These are phyloP conservation scores for Hiodon tergisus DNA, from an alignment of 2,113 vertebrate genomes.

Conservation along the genomic window DNA sequence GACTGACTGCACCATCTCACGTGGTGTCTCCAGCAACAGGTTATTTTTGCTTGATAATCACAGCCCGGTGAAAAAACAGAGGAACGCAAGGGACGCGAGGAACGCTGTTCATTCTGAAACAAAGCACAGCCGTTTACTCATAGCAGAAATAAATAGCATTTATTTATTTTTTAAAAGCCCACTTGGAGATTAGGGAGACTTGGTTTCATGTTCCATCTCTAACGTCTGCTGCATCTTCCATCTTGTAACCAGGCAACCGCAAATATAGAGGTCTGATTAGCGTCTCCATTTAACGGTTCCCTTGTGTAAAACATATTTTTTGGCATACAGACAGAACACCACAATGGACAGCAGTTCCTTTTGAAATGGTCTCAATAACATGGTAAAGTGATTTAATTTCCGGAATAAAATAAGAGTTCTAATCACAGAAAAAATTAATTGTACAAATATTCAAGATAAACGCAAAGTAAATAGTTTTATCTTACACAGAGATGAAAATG, in stretches of 20 bases:
- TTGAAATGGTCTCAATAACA: background rate
- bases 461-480: background rate
- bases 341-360: background rate
- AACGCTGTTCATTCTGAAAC: background rate
- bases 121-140: background rate
- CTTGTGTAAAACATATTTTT: background rate
- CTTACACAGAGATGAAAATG: background rate
- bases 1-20: too few relatives aligned
- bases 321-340: background rate
- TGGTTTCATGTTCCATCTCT: too few relatives aligned
- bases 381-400: background rate
- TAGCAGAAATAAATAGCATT: background rate
- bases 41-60: too few relatives aligned
- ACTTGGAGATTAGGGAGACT: too few relatives aligned
- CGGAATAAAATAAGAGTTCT: background rate
- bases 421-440: background rate
- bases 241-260: background rate
- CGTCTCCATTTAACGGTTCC: background rate
- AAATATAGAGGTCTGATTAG: background rate
- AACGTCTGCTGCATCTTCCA: slow-evolving; percentile 1
- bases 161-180: background rate
- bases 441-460: background rate
- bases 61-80: too few relatives aligned
- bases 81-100: too few relatives aligned
- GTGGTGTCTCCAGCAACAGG: too few relatives aligned